Conservation (phyloP, 2,797 vertebrate genomes). For the Catostomus latipinnis region DNA sequence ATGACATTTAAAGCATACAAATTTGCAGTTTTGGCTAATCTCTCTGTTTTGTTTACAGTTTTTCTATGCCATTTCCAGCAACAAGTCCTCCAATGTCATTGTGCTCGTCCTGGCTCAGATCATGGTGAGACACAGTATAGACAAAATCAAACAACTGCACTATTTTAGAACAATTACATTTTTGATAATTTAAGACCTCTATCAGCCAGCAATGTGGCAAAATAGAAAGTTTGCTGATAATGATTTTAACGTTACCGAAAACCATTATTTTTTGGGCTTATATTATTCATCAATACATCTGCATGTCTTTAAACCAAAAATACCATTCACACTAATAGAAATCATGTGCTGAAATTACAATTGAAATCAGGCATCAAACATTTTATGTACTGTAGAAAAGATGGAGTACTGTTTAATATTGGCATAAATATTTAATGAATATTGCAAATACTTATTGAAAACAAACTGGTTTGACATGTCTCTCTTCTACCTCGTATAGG, state of each 20-base stretch:
- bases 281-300: too few species aligned
- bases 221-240: too few species aligned
- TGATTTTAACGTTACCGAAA: too few species aligned
- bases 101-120: slow-evolving; percentile 98
- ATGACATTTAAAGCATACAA: not conserved
- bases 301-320: too few species aligned
- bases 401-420: too few species aligned
- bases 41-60: slow-evolving; percentile 77
- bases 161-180: not conserved
- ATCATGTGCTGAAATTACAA: too few species aligned
- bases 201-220: too few species aligned
- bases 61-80: slow-evolving; percentile 98
- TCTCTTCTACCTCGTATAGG: slow-evolving; percentile 65
- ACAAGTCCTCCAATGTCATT: slow-evolving; percentile 98
- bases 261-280: too few species aligned
- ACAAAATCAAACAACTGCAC: not conserved
- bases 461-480: not conserved
- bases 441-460: not conserved
- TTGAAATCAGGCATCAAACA: too few species aligned
- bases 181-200: not conserved
- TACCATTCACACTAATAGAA: too few species aligned
- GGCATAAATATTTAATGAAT: too few species aligned
- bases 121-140: slow-evolving; percentile 81
- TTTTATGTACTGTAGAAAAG: too few species aligned
- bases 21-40: slow-evolving; percentile 9